Conservation (phyloP, 2,888 invertebrate species). For the Uropetala carovei region DNA sequence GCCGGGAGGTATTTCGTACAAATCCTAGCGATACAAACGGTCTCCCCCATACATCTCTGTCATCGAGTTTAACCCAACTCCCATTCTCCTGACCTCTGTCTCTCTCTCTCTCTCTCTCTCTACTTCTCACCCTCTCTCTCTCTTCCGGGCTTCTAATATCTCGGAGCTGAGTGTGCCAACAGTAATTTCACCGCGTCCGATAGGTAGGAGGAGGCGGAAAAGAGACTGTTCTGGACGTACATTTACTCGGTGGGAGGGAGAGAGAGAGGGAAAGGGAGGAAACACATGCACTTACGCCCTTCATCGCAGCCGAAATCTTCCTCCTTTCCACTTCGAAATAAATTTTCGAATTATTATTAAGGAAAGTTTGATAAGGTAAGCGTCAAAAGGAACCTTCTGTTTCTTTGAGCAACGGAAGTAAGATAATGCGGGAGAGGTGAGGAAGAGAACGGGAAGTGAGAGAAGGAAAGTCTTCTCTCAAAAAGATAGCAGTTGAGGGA, state of each 20-base stretch:
- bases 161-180: constrained; percentile 27
- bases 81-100: constrained; percentile 45
- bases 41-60: constrained; percentile 54
- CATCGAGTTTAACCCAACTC: constrained; percentile 54
- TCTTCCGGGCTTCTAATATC: constrained; percentile 16
- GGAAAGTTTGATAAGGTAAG: no score
- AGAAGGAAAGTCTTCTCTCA: not conserved
- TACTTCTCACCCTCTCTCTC: not conserved
- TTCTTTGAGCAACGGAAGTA: not conserved
- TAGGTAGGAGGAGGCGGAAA: not conserved
- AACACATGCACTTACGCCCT: no score
- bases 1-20: constrained; percentile 35
- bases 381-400: not conserved
- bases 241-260: no score
- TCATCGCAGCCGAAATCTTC: no score
- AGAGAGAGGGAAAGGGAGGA: no score
- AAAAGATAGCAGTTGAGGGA: not conserved
- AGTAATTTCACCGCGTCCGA: constrained; percentile 38
- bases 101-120: not conserved
- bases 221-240: not conserved
- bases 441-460: not conserved
- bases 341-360: no score
- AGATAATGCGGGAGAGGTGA: not conserved
- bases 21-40: constrained; percentile 49
- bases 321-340: no score